A percentile compares a stretch with the other conserved stretches of the same genome.
Conservation (phyloP, 2,888 invertebrate genomes). For the Drosophila meridiana region DNA sequence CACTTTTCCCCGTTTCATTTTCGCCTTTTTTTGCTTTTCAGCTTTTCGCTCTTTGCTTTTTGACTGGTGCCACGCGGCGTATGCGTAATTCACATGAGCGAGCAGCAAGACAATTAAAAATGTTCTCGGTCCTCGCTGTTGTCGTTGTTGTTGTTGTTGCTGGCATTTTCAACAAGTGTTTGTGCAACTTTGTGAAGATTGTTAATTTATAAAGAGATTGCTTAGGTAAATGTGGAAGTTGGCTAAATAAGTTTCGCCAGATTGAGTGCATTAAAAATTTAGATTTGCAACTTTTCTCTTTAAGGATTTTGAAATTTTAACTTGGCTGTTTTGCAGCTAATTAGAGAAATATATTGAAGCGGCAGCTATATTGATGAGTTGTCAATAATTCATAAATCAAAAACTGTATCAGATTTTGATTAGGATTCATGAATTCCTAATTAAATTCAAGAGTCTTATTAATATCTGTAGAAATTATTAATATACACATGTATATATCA, state of each 20-base stretch:
- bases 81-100: slow-evolving; percentile 45
- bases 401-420: background rate
- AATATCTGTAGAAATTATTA: no score
- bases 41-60: slow-evolving; percentile 5
- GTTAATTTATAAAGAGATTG: slow-evolving; percentile 11
- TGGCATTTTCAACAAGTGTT: slow-evolving; percentile 59
- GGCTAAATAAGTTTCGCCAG: slow-evolving; percentile 8
- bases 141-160: background rate
- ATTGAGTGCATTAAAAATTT: background rate
- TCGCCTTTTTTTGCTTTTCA: background rate
- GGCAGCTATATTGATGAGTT: background rate
- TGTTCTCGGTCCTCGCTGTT: background rate
- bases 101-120: slow-evolving; percentile 50
- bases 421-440: background rate
- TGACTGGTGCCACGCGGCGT: slow-evolving; percentile 26
- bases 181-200: slow-evolving; percentile 2
- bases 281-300: slow-evolving; percentile 6
- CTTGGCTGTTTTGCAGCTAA: background rate
- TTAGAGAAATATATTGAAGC: background rate
- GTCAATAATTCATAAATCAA: background rate
- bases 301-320: background rate
- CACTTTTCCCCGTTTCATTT: slow-evolving; percentile 27
- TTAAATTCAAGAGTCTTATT: no score
- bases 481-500: no score
- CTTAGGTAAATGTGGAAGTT: slow-evolving; percentile 4